Evolutionary conservation across 1,140 invertebrate genomes (phyloP), one percentile per base, ranked within the genome.

Genomic region (Mercenaria mercenaria): DNA sequence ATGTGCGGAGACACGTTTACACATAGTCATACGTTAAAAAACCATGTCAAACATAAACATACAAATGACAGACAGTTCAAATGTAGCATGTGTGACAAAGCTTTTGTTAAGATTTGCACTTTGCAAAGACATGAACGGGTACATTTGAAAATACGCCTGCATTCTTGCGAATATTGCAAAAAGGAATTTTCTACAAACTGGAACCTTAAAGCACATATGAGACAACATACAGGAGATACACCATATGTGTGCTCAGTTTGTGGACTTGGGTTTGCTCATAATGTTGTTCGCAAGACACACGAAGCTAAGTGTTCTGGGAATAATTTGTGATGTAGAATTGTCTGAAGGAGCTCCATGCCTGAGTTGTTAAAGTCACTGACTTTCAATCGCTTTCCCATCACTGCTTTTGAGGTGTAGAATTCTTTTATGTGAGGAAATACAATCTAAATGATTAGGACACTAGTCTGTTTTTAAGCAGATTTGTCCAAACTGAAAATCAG

Each of bases 231-330:
- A 29, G 80, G 80, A 43, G 80, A 64, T n/a, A 82, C 52, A 6
- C 80, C 80, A 29, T 82, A 82, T 50, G n/a, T 0, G 41, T 82
- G 80, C 34, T 26, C 37, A 26, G 26, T 18, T n/a, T 82, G 80
- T 82, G 61, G 80, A 13, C 37, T 59, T 37, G 52, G 56, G n/a
- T 82, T 82, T 43, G 61, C 80, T n/a, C 80, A 82, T 23, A 82
- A 82, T 82, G 80, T 82, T 82, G 56, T 82, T 1, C 26, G 59
- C 3, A 82, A 82, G 29, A 64, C 80, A 41, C 80, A 82, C 47
- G 50, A 82, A 67, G 26, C 56, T 34, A 82, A 82, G 43, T 82
- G 80, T 82, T 29, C 26, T 10, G 23, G 47, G 6, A 39, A 23
- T 39, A 72, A 13, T 72, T 23, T 37, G 1, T 15, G n/a, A n/a